Percentiles rank a stretch among this genome's conserved stretches.
Evolutionary conservation across 2,888 invertebrate species (phyloP).

Genomic region (Chydorus sphaericus): DNA sequence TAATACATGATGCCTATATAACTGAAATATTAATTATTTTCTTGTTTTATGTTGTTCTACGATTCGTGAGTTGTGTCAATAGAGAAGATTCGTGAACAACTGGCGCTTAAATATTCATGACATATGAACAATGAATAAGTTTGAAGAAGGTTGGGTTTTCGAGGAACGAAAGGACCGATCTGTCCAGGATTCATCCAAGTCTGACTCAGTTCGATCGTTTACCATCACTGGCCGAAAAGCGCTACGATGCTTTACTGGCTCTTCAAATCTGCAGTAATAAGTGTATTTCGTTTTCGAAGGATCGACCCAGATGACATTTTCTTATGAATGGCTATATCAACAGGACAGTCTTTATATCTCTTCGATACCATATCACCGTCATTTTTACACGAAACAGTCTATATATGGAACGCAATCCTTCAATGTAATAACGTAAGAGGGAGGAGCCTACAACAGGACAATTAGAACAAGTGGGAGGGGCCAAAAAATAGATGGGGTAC

Average conservation of each 20-base stretch:
- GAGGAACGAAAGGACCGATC: slow-evolving; percentile 84
- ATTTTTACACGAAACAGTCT: no score
- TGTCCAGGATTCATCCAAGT: slow-evolving; percentile 84
- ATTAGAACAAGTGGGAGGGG: no score
- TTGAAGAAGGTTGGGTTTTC: slow-evolving; percentile 94
- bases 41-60: slow-evolving; percentile 49
- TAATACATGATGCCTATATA: neutral
- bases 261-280: slow-evolving; percentile 87
- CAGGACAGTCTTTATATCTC: slow-evolving; percentile 74
- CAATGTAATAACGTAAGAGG: no score
- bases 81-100: slow-evolving; percentile 84
- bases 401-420: no score
- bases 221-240: slow-evolving; percentile 85
- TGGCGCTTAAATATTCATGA: slow-evolving; percentile 99
- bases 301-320: neutral
- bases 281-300: no score
- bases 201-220: slow-evolving; percentile 87
- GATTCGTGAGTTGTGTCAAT: slow-evolving; percentile 82
- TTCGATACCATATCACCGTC: slow-evolving; percentile 97
- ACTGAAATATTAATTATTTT: neutral
- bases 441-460: no score
- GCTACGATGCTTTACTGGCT: slow-evolving; percentile 92
- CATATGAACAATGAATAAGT: slow-evolving; percentile 99
- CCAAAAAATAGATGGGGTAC: no score
- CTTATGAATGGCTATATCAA: neutral